Evolutionary conservation across 2,888 invertebrate species (phyloP).

Genomic region (Blera fallax): DNA sequence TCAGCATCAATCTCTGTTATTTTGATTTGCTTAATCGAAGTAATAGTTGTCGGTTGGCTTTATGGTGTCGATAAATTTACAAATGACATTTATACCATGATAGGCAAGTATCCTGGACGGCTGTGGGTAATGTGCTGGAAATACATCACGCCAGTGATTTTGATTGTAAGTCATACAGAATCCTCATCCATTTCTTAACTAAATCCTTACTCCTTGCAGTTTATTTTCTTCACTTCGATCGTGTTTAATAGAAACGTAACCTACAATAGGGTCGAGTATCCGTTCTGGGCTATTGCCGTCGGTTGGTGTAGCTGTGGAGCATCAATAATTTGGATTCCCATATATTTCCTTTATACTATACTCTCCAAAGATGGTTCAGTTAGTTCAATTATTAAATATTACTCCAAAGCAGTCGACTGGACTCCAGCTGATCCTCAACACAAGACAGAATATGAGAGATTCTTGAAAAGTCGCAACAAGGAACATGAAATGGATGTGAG

Average conservation of each 20-base stretch:
- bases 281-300: slow-evolving; percentile 84
- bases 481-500: slow-evolving; percentile 63
- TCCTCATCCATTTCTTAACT: not conserved
- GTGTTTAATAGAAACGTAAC: slow-evolving; percentile 84
- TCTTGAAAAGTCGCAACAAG: slow-evolving; percentile 56
- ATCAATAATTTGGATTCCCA: slow-evolving; percentile 90
- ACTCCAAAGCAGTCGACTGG: slow-evolving; percentile 83
- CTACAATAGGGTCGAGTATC: slow-evolving; percentile 82
- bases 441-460: slow-evolving; percentile 75
- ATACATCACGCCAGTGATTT: slow-evolving; percentile 86
- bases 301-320: slow-evolving; percentile 87
- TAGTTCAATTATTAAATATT: slow-evolving; percentile 78
- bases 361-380: slow-evolving; percentile 78
- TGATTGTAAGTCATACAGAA: slow-evolving; percentile 83
- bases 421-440: slow-evolving; percentile 83
- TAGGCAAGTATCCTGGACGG: slow-evolving; percentile 83
- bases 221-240: slow-evolving; percentile 86
- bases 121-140: slow-evolving; percentile 90
- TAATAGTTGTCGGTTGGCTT: slow-evolving; percentile 90
- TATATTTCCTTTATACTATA: slow-evolving; percentile 84
- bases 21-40: slow-evolving; percentile 89
- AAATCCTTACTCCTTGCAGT: slow-evolving; percentile 81
- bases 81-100: slow-evolving; percentile 89
- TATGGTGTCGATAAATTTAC: slow-evolving; percentile 87
- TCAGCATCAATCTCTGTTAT: slow-evolving; percentile 92